phyloP scores from a whole-genome alignment of 2,888 invertebrate species.

The Aspidiotus destructor region DNA sequence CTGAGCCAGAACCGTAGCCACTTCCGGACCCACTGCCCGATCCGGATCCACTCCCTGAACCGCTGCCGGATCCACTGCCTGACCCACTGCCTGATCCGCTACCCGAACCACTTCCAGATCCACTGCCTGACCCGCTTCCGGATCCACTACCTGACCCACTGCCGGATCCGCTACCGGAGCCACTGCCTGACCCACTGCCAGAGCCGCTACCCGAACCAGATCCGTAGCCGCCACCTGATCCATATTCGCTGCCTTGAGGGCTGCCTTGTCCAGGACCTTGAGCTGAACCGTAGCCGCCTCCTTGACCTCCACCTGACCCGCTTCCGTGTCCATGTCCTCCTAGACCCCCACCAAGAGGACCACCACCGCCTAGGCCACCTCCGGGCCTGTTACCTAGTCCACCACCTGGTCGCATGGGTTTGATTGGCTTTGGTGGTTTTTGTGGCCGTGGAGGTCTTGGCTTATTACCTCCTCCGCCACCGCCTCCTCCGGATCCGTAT shows the following conservation, averaged over 20 bases:
- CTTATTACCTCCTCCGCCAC: slow-evolving; percentile 13
- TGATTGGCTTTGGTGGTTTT: slow-evolving; percentile 9
- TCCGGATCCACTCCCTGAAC: background rate
- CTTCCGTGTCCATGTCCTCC: slow-evolving; percentile 40
- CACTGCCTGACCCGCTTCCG: background rate
- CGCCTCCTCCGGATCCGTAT: slow-evolving; percentile 12
- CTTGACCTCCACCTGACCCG: slow-evolving; percentile 36
- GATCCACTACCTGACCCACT: background rate
- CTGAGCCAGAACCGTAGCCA: background rate
- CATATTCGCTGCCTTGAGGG: slow-evolving; percentile 1
- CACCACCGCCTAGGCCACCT: background rate
- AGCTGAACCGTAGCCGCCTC: slow-evolving; percentile 23
- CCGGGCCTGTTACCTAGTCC: slow-evolving; percentile 13
- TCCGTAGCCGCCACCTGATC: slow-evolving; percentile 15
- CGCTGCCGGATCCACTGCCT: background rate
- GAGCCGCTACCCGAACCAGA: slow-evolving; percentile 2
- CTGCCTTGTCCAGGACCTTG: slow-evolving; percentile 12
- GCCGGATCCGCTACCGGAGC: background rate
- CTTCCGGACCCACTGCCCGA: background rate
- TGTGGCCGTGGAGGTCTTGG: background rate
- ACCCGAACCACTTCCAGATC: background rate
- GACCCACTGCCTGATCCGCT: background rate
- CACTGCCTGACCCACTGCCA: background rate
- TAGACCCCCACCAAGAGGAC: background rate
- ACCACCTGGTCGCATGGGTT: slow-evolving; percentile 14